Percentiles rank a stretch among this genome's conserved stretches.
These are phyloP conservation scores for Patella depressa DNA, from an alignment of 2,888 invertebrate genomes.

Conservation along the genomic window DNA sequence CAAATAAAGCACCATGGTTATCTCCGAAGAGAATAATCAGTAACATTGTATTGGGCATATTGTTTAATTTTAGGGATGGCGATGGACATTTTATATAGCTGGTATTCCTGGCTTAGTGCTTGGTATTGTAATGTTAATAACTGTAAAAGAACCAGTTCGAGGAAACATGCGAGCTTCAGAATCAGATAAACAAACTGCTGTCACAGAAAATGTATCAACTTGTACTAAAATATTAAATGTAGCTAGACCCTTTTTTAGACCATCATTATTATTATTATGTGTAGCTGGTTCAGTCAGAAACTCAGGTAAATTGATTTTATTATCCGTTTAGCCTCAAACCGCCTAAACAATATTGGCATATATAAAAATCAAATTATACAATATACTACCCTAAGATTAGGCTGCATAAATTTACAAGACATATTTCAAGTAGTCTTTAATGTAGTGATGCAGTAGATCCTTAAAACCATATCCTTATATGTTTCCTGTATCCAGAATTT, in stretches of 20 bases:
- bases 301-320: slow-evolving; percentile 55
- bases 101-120: slow-evolving; percentile 70
- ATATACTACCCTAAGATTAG: too few relatives aligned
- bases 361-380: too few relatives aligned
- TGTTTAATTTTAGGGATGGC: slow-evolving; percentile 67
- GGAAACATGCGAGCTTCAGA: slow-evolving; percentile 12
- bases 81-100: slow-evolving; percentile 70
- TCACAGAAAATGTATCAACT: not conserved
- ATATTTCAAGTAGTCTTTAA: not conserved
- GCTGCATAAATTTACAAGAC: not conserved
- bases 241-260: slow-evolving; percentile 55
- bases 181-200: slow-evolving; percentile 6
- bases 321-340: too few relatives aligned
- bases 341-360: too few relatives aligned
- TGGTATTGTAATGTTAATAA: slow-evolving; percentile 64
- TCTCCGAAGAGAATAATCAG: too few relatives aligned
- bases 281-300: slow-evolving; percentile 70
- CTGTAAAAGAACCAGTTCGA: slow-evolving; percentile 68
- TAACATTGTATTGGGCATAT: too few relatives aligned
- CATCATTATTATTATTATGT: slow-evolving; percentile 67
- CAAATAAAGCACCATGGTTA: too few relatives aligned
- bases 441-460: not conserved
- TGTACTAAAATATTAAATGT: slow-evolving; percentile 6
- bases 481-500: too few relatives aligned
- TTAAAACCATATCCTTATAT: too few relatives aligned